These are phyloP conservation scores for Onchidella celtica DNA, from an alignment of 2,888 invertebrate species.

Conservation along the genomic window DNA sequence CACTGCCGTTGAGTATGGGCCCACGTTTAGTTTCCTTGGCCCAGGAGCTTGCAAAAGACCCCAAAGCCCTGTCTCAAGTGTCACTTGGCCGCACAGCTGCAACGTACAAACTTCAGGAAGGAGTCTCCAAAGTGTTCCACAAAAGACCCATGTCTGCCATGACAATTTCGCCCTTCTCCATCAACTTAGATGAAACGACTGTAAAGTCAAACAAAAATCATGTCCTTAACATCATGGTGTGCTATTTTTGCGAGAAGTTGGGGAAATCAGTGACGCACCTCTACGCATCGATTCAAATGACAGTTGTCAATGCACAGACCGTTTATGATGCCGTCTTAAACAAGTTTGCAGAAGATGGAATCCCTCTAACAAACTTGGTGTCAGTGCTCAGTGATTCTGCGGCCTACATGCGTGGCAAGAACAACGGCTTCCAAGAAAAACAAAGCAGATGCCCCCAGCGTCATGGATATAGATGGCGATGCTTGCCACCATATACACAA, in stretches of 20 bases:
- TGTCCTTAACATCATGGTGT: background rate
- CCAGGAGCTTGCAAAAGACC: background rate
- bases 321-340: background rate
- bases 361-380: background rate
- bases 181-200: constrained; percentile 9
- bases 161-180: background rate
- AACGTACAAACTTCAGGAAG: background rate
- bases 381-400: constrained; percentile 10
- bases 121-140: background rate
- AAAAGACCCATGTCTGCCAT: background rate
- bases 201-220: background rate
- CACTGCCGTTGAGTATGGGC: background rate
- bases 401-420: constrained; percentile 3
- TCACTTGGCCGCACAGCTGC: background rate
- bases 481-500: background rate
- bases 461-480: constrained; percentile 8
- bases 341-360: background rate
- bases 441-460: constrained; percentile 1
- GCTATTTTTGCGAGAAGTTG: background rate
- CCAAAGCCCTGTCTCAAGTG: constrained; percentile 3
- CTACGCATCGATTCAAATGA: background rate
- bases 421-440: background rate
- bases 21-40: background rate
- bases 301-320: background rate
- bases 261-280: background rate